A percentile compares a stretch with the other conserved stretches of the same genome.
Evolutionary conservation across 2,888 invertebrate genomes (phyloP).

Genomic region (Leucophenga maculata): DNA sequence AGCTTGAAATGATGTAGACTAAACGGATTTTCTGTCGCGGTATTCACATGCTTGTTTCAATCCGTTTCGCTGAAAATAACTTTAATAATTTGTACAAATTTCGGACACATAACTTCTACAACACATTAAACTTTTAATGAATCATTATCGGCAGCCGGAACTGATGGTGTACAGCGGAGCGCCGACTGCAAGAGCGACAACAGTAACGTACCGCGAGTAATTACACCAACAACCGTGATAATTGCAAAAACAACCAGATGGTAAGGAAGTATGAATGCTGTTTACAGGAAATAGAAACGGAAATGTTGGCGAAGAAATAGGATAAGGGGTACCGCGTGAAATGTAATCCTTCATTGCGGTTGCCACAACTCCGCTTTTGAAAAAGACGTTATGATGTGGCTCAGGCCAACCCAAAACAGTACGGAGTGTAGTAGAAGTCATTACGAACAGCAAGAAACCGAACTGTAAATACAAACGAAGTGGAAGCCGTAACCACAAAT

Average conservation of each 20-base stretch:
- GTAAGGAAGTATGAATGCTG: neutral
- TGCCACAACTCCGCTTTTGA: slow-evolving; percentile 2
- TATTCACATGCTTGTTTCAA: neutral
- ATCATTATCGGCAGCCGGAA: slow-evolving; percentile 18
- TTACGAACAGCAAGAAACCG: neutral
- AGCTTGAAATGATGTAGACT: neutral
- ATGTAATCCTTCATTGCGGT: slow-evolving; percentile 27
- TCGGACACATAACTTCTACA: neutral
- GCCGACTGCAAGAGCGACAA: neutral
- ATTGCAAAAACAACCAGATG: slow-evolving; percentile 17
- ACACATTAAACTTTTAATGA: slow-evolving; percentile 25
- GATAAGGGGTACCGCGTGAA: neutral
- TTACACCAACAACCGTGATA: neutral
- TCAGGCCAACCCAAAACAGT: too few species aligned
- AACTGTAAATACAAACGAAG: too few species aligned
- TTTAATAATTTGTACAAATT: slow-evolving; percentile 23
- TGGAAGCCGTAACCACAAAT: slow-evolving; percentile 40
- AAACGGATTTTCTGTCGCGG: too few species aligned
- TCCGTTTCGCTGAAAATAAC: slow-evolving; percentile 7
- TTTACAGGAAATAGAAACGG: slow-evolving; percentile 7
- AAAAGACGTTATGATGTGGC: neutral
- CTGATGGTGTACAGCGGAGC: slow-evolving; percentile 21
- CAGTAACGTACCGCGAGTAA: neutral
- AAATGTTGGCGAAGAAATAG: neutral
- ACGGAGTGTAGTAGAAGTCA: neutral